These are phyloP conservation scores for Lucinisca nassula DNA, from an alignment of 2,888 invertebrate genomes.

Conservation along the genomic window DNA sequence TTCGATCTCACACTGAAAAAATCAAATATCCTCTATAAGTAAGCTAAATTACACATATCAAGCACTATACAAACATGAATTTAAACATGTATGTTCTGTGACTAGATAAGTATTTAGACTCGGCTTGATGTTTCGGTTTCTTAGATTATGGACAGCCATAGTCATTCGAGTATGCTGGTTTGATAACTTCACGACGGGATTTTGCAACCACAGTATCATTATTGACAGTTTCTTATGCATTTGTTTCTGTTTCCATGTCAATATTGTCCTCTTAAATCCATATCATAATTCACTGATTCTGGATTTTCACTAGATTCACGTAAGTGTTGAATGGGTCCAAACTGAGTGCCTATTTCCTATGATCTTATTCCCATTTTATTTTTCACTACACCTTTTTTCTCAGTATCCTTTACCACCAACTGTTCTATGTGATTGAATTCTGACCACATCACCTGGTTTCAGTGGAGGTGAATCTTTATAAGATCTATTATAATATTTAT, in stretches of 20 bases:
- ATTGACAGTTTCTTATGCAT: not conserved
- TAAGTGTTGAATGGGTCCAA: not conserved
- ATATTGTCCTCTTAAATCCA: not conserved
- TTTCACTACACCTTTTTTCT: constrained; percentile 24
- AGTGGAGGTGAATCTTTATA: not conserved
- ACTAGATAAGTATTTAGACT: not conserved
- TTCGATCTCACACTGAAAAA: too few relatives aligned
- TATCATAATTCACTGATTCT: not conserved
- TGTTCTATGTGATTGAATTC: not conserved
- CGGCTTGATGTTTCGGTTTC: not conserved
- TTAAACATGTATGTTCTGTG: not conserved
- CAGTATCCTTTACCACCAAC: not conserved
- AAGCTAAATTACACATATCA: not conserved
- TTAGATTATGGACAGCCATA: not conserved
- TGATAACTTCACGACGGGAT: not conserved
- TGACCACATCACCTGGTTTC: not conserved
- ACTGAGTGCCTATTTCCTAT: not conserved
- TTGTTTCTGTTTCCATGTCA: not conserved
- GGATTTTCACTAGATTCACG: not conserved
- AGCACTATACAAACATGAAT: not conserved
- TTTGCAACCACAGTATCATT: not conserved
- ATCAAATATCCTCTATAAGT: too few relatives aligned
- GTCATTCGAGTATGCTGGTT: not conserved
- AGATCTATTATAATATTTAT: constrained; percentile 8
- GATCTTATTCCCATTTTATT: not conserved